Percentiles rank a stretch among this genome's conserved stretches.
Conservation (phyloP, 2,888 invertebrate genomes). For the Apeira syringaria region DNA sequence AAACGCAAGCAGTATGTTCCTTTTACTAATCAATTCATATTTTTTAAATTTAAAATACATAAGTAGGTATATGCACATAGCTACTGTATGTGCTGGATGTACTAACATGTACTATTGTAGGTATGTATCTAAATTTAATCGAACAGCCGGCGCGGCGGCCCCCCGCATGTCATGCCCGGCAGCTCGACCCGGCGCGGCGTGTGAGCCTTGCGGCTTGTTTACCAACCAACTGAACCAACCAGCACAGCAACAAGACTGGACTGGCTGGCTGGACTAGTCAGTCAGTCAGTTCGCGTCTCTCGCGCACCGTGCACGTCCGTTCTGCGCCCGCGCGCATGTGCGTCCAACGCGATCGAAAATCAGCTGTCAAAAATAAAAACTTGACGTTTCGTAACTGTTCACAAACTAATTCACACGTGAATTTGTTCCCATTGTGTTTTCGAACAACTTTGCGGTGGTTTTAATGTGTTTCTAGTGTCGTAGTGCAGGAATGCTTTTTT, state of each 20-base stretch:
- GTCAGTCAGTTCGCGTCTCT: conserved; percentile 63
- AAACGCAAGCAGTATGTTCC: no score
- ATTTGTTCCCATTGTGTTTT: conserved; percentile 19
- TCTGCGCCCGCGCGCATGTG: conserved; percentile 58
- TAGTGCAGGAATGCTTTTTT: conserved; percentile 38
- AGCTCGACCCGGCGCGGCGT: not conserved
- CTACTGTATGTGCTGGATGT: no score
- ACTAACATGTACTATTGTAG: no score
- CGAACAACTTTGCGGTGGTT: conserved; percentile 27
- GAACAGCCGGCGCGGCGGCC: no score
- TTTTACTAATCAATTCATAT: no score
- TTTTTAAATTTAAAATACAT: no score
- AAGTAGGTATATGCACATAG: no score
- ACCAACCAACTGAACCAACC: conserved; percentile 22
- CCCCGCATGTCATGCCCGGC: conserved; percentile 51
- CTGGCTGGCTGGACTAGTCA: no score
- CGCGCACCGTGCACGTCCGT: conserved; percentile 60
- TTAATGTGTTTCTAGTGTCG: conserved; percentile 41
- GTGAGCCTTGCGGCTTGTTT: conserved; percentile 33
- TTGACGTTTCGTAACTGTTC: conserved; percentile 65
- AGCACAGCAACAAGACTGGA: not conserved
- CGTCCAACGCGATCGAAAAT: conserved; percentile 60
- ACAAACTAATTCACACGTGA: conserved; percentile 31
- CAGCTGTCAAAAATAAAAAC: conserved; percentile 63
- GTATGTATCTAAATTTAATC: no score